Percentiles rank a stretch among this genome's conserved stretches.
These are phyloP conservation scores for Erebia aethiops DNA, from an alignment of 2,888 invertebrate species.

Conservation along the genomic window DNA sequence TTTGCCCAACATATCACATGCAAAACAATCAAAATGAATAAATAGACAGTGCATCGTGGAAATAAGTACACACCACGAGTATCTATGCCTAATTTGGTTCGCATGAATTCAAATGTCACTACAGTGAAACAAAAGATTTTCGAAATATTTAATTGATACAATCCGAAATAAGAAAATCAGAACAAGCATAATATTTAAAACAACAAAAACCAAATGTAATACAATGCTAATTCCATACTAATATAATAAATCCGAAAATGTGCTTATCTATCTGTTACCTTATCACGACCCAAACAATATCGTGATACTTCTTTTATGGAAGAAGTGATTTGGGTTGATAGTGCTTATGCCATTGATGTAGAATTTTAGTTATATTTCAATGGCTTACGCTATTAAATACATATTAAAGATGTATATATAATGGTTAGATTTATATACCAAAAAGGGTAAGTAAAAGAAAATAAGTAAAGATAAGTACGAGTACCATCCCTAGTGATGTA, in stretches of 20 bases:
- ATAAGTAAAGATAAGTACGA: background rate
- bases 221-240: too few relatives aligned
- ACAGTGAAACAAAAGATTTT: slow-evolving; percentile 1
- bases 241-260: too few relatives aligned
- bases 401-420: too few relatives aligned
- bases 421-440: too few relatives aligned
- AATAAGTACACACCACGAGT: slow-evolving; percentile 47
- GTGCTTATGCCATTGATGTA: too few relatives aligned
- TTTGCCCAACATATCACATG: background rate
- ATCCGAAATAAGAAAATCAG: background rate
- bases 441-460: background rate
- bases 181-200: background rate
- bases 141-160: background rate
- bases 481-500: slow-evolving; percentile 39
- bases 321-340: too few relatives aligned
- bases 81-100: background rate
- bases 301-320: too few relatives aligned
- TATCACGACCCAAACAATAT: too few relatives aligned
- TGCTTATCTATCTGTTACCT: too few relatives aligned
- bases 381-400: too few relatives aligned
- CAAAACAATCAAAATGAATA: slow-evolving; percentile 35
- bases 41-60: slow-evolving; percentile 55
- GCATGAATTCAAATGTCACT: background rate
- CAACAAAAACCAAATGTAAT: background rate
- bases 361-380: too few relatives aligned